Evolutionary conservation across 2,888 invertebrate genomes (phyloP).

Genomic region (Torymus texanus): DNA sequence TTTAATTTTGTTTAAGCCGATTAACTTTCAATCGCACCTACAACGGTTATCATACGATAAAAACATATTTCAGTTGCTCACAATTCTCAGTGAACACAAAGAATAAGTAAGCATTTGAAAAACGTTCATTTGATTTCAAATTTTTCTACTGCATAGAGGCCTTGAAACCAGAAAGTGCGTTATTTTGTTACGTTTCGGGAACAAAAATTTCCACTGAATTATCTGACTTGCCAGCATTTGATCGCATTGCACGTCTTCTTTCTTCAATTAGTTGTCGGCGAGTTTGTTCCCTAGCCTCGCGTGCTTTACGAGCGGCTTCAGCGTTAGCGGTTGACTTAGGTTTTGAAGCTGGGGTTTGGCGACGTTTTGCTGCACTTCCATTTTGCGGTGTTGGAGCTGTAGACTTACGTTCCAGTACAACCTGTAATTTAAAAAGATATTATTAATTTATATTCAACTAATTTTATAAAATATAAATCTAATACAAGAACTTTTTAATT

Average conservation of each 20-base stretch:
- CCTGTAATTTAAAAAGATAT: constrained; percentile 55
- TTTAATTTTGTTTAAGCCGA: constrained; percentile 53
- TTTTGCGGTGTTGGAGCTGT: constrained; percentile 62
- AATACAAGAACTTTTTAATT: too few species aligned
- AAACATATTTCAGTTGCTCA: constrained; percentile 28
- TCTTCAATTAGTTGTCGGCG: constrained; percentile 88
- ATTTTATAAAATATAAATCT: too few species aligned
- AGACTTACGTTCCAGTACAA: constrained; percentile 63
- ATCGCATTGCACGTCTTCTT: constrained; percentile 80
- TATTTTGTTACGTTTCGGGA: constrained; percentile 71
- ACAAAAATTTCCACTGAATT: constrained; percentile 71
- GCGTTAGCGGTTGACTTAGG: constrained; percentile 69
- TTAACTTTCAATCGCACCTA: constrained; percentile 51
- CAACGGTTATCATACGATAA: constrained; percentile 28
- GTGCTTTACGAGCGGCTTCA: constrained; percentile 76
- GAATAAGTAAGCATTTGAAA: constrained; percentile 37
- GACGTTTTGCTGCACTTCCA: constrained; percentile 67
- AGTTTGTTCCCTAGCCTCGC: constrained; percentile 81
- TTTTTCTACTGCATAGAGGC: constrained; percentile 25
- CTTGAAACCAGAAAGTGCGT: constrained; percentile 18
- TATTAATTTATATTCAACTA: too few species aligned
- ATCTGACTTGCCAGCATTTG: constrained; percentile 63
- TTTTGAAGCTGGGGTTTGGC: constrained; percentile 65
- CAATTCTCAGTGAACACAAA: constrained; percentile 3
- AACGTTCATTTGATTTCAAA: constrained; percentile 17